Evolutionary conservation across 2,113 vertebrate species (phyloP).

Genomic region (Rhadina sibilatrix): DNA sequence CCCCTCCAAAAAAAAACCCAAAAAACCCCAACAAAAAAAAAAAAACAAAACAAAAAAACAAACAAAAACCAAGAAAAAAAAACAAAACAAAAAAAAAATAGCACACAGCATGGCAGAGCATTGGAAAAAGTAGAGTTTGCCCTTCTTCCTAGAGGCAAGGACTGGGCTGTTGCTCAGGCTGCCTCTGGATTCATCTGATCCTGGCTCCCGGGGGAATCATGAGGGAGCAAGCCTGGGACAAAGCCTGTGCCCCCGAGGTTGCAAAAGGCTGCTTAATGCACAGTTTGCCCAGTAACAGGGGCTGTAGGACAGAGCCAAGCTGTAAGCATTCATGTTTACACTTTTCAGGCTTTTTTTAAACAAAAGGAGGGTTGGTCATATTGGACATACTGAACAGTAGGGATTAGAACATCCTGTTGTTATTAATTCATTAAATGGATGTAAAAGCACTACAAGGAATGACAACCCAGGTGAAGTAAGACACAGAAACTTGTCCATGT

Average conservation of each 20-base stretch:
- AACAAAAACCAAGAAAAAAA: background rate
- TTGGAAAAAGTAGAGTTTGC: background rate
- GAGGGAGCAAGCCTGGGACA: background rate
- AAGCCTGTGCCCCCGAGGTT: background rate
- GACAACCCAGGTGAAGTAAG: background rate
- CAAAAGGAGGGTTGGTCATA: background rate
- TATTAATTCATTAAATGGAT: background rate
- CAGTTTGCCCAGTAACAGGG: no score
- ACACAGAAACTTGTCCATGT: background rate
- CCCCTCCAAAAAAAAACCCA: no score
- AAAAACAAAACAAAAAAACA: background rate
- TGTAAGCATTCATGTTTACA: background rate
- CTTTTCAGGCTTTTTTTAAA: background rate
- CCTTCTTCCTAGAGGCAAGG: background rate
- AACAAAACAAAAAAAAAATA: background rate
- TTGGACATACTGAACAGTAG: background rate
- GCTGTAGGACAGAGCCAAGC: background rate
- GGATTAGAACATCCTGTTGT: background rate
- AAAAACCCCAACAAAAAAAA: background rate
- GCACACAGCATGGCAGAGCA: background rate
- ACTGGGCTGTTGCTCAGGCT: accelerated
- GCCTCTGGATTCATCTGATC: background rate
- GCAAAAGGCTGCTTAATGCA: background rate
- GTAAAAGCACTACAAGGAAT: background rate
- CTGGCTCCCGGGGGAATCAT: accelerated